These are phyloP conservation scores for Thalassarche chlororhynchos DNA, from an alignment of 2,113 vertebrate species.

Conservation along the genomic window DNA sequence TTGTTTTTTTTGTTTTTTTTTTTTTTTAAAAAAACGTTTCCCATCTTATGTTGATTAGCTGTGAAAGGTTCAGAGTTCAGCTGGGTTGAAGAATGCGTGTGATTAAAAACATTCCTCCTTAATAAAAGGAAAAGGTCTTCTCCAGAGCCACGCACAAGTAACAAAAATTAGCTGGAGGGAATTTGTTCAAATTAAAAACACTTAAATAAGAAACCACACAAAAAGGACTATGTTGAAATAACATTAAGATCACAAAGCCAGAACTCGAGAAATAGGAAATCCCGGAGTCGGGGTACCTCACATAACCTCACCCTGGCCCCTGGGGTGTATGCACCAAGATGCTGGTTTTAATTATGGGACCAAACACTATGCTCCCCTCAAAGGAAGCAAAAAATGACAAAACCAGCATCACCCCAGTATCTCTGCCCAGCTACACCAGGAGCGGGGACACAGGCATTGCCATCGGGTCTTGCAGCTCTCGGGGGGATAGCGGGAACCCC, in stretches of 20 bases:
- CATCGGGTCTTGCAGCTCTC: accelerated
- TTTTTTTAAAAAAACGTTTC: background rate
- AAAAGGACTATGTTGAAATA: background rate
- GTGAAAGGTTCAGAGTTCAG: constrained; percentile 20
- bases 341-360: background rate
- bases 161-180: constrained; percentile 23
- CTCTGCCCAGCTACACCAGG: background rate
- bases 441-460: background rate
- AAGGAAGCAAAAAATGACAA: background rate
- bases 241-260: background rate
- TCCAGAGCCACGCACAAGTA: background rate
- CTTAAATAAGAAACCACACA: constrained; percentile 34
- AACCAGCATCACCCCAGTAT: background rate
- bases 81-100: background rate
- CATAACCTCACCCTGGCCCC: background rate
- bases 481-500: background rate
- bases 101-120: constrained; percentile 20
- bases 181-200: constrained; percentile 21
- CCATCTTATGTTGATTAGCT: background rate
- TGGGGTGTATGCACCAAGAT: accelerated
- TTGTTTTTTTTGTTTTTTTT: background rate
- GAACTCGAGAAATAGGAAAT: constrained; percentile 20
- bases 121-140: constrained; percentile 6
- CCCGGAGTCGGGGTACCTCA: background rate
- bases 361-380: background rate